Base-by-base conservation (phyloP, 2,113 vertebrate species). In the Etheostoma cragini region DNA sequence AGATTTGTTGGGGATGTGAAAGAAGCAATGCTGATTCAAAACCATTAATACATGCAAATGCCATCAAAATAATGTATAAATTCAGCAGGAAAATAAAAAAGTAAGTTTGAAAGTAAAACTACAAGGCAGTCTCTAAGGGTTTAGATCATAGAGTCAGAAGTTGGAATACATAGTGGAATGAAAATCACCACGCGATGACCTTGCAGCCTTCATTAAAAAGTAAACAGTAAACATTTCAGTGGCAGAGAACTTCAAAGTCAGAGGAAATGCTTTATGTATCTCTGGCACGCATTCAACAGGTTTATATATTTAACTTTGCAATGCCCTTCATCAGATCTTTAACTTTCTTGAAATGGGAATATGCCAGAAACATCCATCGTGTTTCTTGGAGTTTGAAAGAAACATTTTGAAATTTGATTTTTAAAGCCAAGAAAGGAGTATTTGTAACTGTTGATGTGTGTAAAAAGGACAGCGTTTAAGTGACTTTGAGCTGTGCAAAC, bases 181-280 rank as follows among this genome's bases (percentile, higher is more conserved):
- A n/a, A 33, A 56, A 62, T 60, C 64, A 71, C n/a, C 17, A 33
- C 35, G 26, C 0, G 0, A 21, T 77, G 87, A 86, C 86, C 81
- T 79, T 52, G 26, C 35, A 63, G 57, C 52, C 54, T 62, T 88
- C 79, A 79, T 83, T 86, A 87, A 88, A 84, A 86, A 84, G 61
- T 86, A 68, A 85, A 76, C 45, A 70, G 76, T 52, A 80, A 83
- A 89, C 30, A 70, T 78, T 83, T 85, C 46, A 54, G 35, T 14
- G 13, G 47, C 46, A 6, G 15, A 64, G 42, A 62, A 68, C n/a
- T 63, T 85, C 56, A 87, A 83, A 82, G 67, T 49, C 53, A 60
- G 17, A 72, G 57, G 35, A 75, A 42, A 47, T 38, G 30, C 5
- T 57, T 63, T 35, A 10, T 66, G 49, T 57, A 64, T 82, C 35